A percentile compares a stretch with the other conserved stretches of the same genome.
Conservation (phyloP, 2,888 invertebrate genomes). For the Automeris io region DNA sequence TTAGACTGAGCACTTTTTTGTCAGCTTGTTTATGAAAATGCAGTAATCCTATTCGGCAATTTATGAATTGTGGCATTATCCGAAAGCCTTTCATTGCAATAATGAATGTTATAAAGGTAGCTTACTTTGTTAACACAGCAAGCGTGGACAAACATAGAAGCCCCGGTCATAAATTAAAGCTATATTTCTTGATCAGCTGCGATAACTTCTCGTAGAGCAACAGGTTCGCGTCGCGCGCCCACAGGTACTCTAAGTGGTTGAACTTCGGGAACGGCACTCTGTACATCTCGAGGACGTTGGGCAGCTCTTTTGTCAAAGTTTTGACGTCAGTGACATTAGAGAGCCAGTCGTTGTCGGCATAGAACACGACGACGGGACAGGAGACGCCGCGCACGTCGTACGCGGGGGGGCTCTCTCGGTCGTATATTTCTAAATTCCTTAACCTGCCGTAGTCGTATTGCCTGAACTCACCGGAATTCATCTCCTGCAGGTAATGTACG, state of each 20-base stretch:
- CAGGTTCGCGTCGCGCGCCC: constrained; percentile 21
- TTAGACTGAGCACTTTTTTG: too few relatives aligned
- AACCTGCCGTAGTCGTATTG: constrained; percentile 24
- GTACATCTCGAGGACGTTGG: constrained; percentile 20
- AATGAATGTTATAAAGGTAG: too few relatives aligned
- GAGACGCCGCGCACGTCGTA: constrained; percentile 23
- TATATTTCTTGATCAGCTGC: constrained; percentile 2
- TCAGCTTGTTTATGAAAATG: too few relatives aligned
- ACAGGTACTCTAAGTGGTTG: constrained; percentile 30
- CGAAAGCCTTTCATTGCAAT: too few relatives aligned
- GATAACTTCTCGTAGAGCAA: constrained; percentile 17
- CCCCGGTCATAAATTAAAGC: too few relatives aligned
- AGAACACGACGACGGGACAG: constrained; percentile 21
- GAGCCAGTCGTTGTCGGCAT: constrained; percentile 26
- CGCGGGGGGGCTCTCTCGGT: constrained; percentile 16
- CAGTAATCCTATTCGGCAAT: too few relatives aligned
- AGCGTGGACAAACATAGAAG: too few relatives aligned
- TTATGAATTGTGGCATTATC: too few relatives aligned
- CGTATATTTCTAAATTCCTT: constrained; percentile 21
- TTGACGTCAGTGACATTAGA: constrained; percentile 18
- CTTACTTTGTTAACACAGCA: too few relatives aligned
- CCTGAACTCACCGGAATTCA: constrained; percentile 21
- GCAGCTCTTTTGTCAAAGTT: constrained; percentile 16
- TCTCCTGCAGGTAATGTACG: constrained; percentile 29
- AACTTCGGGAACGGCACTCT: constrained; percentile 18